Evolutionary conservation across 2,888 invertebrate genomes (phyloP), one percentile per base, ranked within the genome.

Genomic region (Homarus gammarus): DNA sequence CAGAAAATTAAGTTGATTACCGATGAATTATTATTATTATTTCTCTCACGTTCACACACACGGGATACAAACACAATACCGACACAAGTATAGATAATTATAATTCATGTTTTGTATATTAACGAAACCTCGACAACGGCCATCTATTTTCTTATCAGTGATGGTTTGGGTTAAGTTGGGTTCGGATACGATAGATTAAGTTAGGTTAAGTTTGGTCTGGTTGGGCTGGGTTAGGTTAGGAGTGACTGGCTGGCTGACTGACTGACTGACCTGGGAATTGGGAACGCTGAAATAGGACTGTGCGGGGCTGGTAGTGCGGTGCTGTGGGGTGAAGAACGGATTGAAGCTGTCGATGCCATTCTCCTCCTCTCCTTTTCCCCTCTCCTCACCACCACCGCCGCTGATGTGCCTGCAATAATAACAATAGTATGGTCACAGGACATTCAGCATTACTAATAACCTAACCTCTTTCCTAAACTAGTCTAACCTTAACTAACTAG

Each of bases 241-340:
- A 49, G 12, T 12, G 10, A 6, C 44, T 10, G 44, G 44, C 1
- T 0, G 6, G 12, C 12, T 10, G 12, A 49, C 10, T 12, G 44
- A 12, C 2, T 44, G 40, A 38, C 78, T 86, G 6, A 86, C 86
- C 86, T 72, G 51, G 2, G 86, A 86, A 38, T 49, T 86, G 72
- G 72, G 44, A 0, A 79, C n/a, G 27, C 70, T 79, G 79, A 72
- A 79, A 79, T 68, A 79, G 79, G 68, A 72, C 38, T 68, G 79
- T 15, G 70, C 49, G 0, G 75, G 79, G 31, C 70, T 78, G 44
- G 33, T 56, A 18, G 72, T 27, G 0, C 51, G 79, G 61, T 86
- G 78, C 56, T 72, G 86, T 0, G 86, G 86, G 1, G 86, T 86
- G 31, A 79, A 49, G 79, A 79, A 86, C 10, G 86, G 86, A 22